These are phyloP conservation scores for Temnothorax longispinosus DNA, from an alignment of 1,140 invertebrate species.

Conservation along the genomic window DNA sequence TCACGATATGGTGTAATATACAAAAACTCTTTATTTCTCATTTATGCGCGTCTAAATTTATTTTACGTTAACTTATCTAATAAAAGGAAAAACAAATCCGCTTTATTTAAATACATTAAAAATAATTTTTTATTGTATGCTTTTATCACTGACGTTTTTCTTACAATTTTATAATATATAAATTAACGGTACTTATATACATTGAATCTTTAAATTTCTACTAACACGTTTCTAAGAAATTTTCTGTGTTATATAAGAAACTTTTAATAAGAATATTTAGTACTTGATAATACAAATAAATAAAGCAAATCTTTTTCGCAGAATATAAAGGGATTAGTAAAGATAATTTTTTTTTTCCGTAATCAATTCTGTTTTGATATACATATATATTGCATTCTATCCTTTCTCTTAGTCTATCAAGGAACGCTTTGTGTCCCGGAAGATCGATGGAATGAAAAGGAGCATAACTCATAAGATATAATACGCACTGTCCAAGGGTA, in stretches of 20 bases:
- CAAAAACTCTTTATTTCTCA: neutral
- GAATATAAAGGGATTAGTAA: neutral
- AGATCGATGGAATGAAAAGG: constrained; percentile 26
- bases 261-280: neutral
- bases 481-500: constrained; percentile 32
- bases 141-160: neutral
- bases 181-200: neutral
- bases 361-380: constrained; percentile 1
- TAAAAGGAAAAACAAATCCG: neutral
- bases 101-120: neutral
- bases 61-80: neutral
- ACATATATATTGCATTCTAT: neutral
- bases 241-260: neutral
- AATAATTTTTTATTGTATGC: neutral
- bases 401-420: neutral
- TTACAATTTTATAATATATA: neutral
- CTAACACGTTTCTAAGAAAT: neutral
- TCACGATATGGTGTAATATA: neutral
- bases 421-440: neutral
- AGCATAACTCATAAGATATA: constrained; percentile 40
- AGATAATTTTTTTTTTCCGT: neutral
- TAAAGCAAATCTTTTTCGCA: neutral
- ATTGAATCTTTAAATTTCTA: neutral
- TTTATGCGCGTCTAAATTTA: neutral
- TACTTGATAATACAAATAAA: neutral